These are phyloP conservation scores for Mayetiola destructor DNA, from an alignment of 2,888 invertebrate genomes.

Conservation along the genomic window DNA sequence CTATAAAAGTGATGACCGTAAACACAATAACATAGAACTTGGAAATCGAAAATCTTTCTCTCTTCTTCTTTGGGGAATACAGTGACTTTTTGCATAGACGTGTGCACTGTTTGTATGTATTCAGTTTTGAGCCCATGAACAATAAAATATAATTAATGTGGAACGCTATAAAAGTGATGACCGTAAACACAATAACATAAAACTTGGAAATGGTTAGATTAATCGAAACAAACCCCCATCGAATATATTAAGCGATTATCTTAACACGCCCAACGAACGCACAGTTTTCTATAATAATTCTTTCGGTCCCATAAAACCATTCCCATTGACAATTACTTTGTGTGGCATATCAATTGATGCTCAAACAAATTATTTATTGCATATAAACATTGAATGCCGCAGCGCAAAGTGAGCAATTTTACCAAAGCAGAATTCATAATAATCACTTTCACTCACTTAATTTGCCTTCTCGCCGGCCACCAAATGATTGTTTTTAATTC, in stretches of 20 bases:
- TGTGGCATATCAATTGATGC: constrained; percentile 9
- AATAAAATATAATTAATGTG: constrained; percentile 11
- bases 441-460: too few relatives aligned
- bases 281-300: too few relatives aligned
- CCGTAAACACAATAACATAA: constrained; percentile 6
- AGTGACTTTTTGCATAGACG: not conserved
- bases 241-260: constrained; percentile 4
- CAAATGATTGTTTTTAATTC: too few relatives aligned
- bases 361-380: constrained; percentile 6
- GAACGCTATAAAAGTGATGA: constrained; percentile 7
- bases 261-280: constrained; percentile 5
- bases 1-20: constrained; percentile 10
- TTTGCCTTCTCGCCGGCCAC: too few relatives aligned
- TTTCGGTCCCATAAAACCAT: too few relatives aligned
- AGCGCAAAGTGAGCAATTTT: too few relatives aligned
- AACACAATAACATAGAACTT: not conserved
- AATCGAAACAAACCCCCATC: not conserved
- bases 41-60: too few relatives aligned
- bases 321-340: not conserved
- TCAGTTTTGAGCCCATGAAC: too few relatives aligned
- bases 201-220: not conserved
- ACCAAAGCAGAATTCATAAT: too few relatives aligned
- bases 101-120: not conserved
- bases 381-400: too few relatives aligned
- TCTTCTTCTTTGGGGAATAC: too few relatives aligned